A percentile compares a stretch with the other conserved stretches of the same genome.
Evolutionary conservation across 1,140 invertebrate species (phyloP).

Genomic region (Calliopsis andreniformis): DNA sequence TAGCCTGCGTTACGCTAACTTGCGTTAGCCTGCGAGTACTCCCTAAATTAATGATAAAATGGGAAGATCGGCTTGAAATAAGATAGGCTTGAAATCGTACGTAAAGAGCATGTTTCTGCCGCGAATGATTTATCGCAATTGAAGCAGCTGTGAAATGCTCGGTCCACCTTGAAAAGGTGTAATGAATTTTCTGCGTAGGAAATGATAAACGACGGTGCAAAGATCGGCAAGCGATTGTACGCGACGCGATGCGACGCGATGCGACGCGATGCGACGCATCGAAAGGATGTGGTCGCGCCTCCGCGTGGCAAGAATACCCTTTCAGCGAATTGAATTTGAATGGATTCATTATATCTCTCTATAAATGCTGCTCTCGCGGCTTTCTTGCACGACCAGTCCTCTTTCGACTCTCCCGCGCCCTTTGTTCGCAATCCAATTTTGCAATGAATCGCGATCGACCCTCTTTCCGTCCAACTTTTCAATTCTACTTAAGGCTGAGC

Average conservation of each 20-base stretch:
- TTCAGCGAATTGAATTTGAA: constrained; percentile 59
- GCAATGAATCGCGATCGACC: constrained; percentile 52
- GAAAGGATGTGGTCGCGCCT: neutral
- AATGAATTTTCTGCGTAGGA: neutral
- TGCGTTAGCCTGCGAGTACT: too few species aligned
- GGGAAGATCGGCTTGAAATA: too few species aligned
- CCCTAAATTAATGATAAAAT: neutral
- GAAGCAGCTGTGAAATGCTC: neutral
- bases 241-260: too few species aligned
- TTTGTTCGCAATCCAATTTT: constrained; percentile 57
- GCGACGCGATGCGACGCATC: neutral
- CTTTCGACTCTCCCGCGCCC: constrained; percentile 11
- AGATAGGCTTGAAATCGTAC: neutral
- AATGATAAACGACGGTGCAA: constrained; percentile 1
- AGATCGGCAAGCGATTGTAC: constrained; percentile 9
- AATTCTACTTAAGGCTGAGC: neutral
- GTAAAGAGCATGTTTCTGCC: neutral
- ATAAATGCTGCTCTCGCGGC: constrained; percentile 38
- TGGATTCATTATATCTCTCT: constrained; percentile 53
- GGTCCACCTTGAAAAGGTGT: neutral
- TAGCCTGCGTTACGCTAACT: too few species aligned
- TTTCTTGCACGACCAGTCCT: neutral
- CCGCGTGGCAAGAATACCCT: neutral
- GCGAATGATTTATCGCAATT: neutral
- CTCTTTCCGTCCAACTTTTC: constrained; percentile 38